Conservation (phyloP, 2,888 invertebrate species). For the Andrena minutula region DNA sequence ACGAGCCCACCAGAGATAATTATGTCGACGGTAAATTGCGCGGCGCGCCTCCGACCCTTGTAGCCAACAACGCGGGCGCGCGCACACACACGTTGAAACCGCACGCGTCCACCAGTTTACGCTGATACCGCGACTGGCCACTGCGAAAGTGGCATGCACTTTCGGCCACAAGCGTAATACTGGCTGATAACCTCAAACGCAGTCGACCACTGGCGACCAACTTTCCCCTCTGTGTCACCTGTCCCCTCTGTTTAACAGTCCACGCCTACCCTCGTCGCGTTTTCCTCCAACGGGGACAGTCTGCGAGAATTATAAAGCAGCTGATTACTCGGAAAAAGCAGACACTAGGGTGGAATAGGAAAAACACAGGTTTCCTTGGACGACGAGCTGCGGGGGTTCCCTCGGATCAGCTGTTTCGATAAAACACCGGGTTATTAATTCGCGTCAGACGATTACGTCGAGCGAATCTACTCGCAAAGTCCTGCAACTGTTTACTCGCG, state of each 20-base stretch:
- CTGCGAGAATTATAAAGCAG: background rate
- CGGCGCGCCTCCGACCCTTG: slow-evolving; percentile 40
- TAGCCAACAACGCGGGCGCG: slow-evolving; percentile 23
- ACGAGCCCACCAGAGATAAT: slow-evolving; percentile 68
- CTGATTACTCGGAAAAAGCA: background rate
- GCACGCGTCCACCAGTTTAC: slow-evolving; percentile 43
- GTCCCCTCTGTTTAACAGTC: slow-evolving; percentile 44
- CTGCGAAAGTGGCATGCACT: slow-evolving; percentile 55
- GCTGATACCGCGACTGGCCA: slow-evolving; percentile 39
- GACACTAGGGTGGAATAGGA: no score
- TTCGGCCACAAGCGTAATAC: slow-evolving; percentile 64
- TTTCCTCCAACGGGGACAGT: background rate
- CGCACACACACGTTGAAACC: slow-evolving; percentile 30
- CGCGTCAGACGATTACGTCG: background rate
- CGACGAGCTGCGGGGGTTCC: background rate
- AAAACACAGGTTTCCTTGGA: slow-evolving; percentile 12
- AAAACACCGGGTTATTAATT: slow-evolving; percentile 30
- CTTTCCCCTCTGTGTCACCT: slow-evolving; percentile 45
- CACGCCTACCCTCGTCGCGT: slow-evolving; percentile 7
- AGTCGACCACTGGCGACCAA: slow-evolving; percentile 50
- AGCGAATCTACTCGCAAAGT: background rate
- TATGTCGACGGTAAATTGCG: slow-evolving; percentile 68
- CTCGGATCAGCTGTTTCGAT: slow-evolving; percentile 7
- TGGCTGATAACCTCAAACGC: slow-evolving; percentile 68
- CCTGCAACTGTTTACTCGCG: slow-evolving; percentile 7